Evolutionary conservation across 2,797 vertebrate species (phyloP).

Genomic region (Neomorphus geoffroyi): DNA sequence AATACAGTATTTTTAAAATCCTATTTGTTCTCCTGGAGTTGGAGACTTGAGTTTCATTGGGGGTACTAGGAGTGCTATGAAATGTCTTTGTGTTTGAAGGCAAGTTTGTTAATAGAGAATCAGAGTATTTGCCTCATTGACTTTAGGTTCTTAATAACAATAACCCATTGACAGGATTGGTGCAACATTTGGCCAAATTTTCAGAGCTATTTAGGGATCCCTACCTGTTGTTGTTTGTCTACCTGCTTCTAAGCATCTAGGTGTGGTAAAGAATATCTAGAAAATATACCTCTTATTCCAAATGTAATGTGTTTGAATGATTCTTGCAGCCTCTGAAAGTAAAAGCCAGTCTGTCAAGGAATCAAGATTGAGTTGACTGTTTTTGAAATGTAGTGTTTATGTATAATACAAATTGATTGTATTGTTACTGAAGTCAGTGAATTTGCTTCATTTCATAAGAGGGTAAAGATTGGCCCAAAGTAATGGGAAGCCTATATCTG

Average conservation of each 20-base stretch:
- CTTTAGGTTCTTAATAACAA: neutral
- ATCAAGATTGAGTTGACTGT: neutral
- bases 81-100: neutral
- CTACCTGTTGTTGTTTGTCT: neutral
- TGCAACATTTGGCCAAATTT: neutral
- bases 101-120: neutral
- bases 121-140: neutral
- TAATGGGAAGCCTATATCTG: slow-evolving; percentile 45
- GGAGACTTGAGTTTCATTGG: neutral
- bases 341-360: neutral
- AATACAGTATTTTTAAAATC: neutral
- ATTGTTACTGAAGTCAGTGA: neutral
- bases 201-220: neutral
- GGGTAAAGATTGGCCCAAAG: neutral
- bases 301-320: neutral
- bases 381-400: neutral
- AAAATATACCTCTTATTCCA: neutral
- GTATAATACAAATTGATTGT: neutral
- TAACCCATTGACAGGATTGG: neutral
- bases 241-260: neutral
- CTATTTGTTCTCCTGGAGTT: neutral
- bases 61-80: neutral
- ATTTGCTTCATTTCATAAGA: neutral
- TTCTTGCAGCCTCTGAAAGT: neutral
- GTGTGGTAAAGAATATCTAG: neutral